A percentile compares a stretch with the other conserved stretches of the same genome.
Conservation (phyloP, 2,113 vertebrate species). For the Numenius arquata region DNA sequence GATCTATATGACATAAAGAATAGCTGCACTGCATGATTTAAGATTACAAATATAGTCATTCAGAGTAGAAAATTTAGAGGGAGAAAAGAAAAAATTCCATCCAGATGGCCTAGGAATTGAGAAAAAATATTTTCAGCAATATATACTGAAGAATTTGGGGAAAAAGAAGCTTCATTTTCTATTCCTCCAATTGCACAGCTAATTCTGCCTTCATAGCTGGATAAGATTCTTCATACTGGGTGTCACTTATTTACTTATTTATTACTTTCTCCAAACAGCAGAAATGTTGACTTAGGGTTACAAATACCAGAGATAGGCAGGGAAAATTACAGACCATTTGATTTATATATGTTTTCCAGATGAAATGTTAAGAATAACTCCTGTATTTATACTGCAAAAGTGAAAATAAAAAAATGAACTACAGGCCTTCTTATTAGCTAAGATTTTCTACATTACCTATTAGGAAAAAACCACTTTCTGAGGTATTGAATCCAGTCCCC, state of each 20-base stretch:
- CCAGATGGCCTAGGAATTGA: background rate
- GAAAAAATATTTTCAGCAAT: background rate
- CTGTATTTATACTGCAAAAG: background rate
- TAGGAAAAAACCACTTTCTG: background rate
- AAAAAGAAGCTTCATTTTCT: background rate
- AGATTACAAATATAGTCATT: background rate
- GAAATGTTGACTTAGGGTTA: background rate
- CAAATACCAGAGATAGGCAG: background rate
- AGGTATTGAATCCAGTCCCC: background rate
- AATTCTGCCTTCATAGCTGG: background rate
- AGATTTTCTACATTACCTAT: background rate
- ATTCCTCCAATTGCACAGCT: background rate
- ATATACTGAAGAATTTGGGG: background rate
- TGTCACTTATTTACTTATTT: background rate
- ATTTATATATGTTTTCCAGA: background rate
- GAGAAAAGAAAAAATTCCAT: background rate
- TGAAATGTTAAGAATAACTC: background rate
- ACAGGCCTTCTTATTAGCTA: background rate
- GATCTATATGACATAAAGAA: background rate
- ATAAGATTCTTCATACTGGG: background rate
- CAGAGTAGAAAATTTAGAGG: background rate
- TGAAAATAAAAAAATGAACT: background rate
- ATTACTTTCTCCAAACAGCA: background rate
- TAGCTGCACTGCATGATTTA: background rate
- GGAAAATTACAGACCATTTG: background rate